Percentiles rank a stretch among this genome's conserved stretches.
Conservation (phyloP, 2,797 vertebrate species). For the Xerus rutilus region DNA sequence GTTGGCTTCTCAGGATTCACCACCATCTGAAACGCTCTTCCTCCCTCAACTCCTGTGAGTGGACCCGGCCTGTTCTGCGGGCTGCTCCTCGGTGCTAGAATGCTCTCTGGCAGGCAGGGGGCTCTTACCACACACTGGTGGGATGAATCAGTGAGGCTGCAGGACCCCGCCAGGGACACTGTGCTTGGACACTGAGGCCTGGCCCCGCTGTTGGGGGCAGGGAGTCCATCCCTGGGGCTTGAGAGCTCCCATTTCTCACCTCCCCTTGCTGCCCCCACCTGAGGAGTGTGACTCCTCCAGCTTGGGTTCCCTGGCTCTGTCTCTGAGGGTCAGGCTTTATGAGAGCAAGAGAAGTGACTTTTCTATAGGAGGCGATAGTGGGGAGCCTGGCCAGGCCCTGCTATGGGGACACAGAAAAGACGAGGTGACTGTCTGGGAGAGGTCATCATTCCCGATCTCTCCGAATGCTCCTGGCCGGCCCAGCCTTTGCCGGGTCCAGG, state of each 20-base stretch:
- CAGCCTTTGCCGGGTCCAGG: background rate
- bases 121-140: background rate
- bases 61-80: background rate
- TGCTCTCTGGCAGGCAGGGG: background rate
- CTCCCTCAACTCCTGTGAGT: background rate
- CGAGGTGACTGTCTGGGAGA: background rate
- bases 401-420: background rate
- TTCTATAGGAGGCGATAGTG: background rate
- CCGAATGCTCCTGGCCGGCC: background rate
- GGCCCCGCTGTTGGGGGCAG: background rate
- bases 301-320: background rate
- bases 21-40: accelerated
- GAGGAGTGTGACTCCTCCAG: background rate
- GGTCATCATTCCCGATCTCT: background rate
- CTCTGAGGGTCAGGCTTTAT: background rate
- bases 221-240: background rate
- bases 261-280: background rate
- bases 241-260: background rate
- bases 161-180: no score
- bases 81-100: background rate
- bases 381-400: background rate
- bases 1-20: background rate
- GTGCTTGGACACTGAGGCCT: background rate
- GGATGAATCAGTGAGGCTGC: background rate
- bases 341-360: background rate